A percentile compares a stretch with the other conserved stretches of the same genome.
phyloP scores from a whole-genome alignment of 2,113 vertebrate genomes.

The Stercorarius parasiticus region DNA sequence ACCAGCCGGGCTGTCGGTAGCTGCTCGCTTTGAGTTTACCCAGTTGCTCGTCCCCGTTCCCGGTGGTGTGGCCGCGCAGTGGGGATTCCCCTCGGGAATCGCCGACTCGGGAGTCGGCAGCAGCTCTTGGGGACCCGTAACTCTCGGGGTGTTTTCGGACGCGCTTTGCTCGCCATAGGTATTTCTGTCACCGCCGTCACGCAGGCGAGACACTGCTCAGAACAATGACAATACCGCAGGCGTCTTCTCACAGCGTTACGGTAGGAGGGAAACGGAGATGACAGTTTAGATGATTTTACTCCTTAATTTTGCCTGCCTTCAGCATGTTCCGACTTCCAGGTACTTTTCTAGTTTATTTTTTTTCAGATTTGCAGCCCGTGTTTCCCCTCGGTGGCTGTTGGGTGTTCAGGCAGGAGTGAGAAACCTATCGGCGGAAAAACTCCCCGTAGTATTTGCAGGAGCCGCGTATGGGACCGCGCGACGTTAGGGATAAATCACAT shows the following conservation, averaged over 20 bases:
- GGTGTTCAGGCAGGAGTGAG: background rate
- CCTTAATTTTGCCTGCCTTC: background rate
- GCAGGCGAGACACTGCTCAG: fast-evolving
- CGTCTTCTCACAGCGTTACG: background rate
- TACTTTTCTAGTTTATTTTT: too few relatives aligned
- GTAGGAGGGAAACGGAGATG: background rate
- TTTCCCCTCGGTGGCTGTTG: background rate
- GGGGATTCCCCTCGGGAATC: background rate
- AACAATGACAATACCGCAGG: background rate
- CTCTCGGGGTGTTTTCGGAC: fast-evolving
- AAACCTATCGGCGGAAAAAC: background rate
- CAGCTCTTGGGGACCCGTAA: background rate
- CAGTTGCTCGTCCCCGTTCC: background rate
- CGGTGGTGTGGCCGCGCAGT: fast-evolving
- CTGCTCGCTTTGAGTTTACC: background rate
- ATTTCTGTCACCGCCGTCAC: background rate
- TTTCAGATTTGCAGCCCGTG: background rate
- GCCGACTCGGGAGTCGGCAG: background rate
- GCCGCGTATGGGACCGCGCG: fast-evolving
- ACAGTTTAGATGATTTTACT: background rate
- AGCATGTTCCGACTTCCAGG: background rate
- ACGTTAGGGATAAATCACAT: fast-evolving
- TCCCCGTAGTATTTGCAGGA: fast-evolving
- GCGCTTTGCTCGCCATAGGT: fast-evolving
- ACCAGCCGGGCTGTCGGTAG: too few relatives aligned